Percentiles rank a stretch among this genome's conserved stretches.
Evolutionary conservation across 2,888 invertebrate genomes (phyloP).

Genomic region (Athalia cordata): DNA sequence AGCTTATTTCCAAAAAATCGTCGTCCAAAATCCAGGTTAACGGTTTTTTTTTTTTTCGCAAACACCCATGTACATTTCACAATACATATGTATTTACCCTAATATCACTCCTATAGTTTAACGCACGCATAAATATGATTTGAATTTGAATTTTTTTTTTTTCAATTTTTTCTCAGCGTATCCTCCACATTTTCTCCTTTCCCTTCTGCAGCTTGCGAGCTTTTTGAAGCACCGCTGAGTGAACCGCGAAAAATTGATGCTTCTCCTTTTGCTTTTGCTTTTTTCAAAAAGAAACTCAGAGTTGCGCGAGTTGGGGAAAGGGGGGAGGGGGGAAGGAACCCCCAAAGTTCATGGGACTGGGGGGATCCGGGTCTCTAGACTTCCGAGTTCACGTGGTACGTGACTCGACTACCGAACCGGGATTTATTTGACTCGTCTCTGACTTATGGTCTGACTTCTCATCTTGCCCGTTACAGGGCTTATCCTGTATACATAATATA

Average conservation of each 20-base stretch:
- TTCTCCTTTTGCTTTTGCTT: not conserved
- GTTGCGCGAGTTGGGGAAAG: too few species aligned
- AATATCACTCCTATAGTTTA: too few species aligned
- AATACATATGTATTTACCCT: too few species aligned
- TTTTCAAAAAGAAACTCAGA: not conserved
- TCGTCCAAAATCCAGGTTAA: too few species aligned
- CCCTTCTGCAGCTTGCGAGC: too few species aligned
- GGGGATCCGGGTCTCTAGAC: conserved; percentile 18
- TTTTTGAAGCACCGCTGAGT: not conserved
- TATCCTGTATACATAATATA: conserved; percentile 6
- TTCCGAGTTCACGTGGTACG: conserved; percentile 27
- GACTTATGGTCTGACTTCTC: conserved; percentile 44
- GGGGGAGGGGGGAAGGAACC: not conserved
- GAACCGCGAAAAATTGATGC: not conserved
- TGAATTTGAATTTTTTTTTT: too few species aligned
- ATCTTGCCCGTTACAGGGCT: conserved; percentile 32
- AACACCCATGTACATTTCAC: too few species aligned
- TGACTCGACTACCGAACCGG: conserved; percentile 42
- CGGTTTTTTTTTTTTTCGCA: too few species aligned
- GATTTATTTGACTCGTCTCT: conserved; percentile 45
- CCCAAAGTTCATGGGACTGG: not conserved
- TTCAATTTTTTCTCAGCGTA: too few species aligned
- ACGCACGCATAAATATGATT: too few species aligned
- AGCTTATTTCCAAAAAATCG: too few species aligned
- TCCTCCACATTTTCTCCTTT: too few species aligned